Base-by-base conservation (phyloP, 2,113 vertebrate genomes). In the Engraulis encrasicolus region DNA sequence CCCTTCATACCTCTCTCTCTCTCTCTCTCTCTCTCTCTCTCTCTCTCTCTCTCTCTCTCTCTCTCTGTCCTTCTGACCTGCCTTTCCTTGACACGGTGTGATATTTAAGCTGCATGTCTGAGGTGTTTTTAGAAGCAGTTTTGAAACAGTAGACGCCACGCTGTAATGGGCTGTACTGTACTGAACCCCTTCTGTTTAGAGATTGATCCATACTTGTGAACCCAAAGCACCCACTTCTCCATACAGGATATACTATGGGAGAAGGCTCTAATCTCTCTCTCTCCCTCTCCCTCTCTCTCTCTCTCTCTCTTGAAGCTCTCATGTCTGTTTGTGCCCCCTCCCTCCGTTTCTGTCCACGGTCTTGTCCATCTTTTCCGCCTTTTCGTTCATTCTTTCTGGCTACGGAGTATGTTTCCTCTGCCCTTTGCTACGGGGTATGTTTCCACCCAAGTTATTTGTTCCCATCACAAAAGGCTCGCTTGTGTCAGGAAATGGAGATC, bases 401-500 rank as follows among this genome's bases (percentile, higher is more conserved):
- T n/a, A n/a, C n/a, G n/a, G n/a, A n/a, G n/a, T n/a, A n/a, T n/a
- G n/a, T n/a, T n/a, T n/a, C n/a, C 15, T 78, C 31, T 34, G 17
- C 50, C 11, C 9, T 50, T 83, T 54, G 45, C 50, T 3, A 9
- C 20, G 82, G 49, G 71, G 71, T 50, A 14, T 66, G 58, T 78
- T 36, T 50, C 66, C 27, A 23, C 58, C 58, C 58, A 36, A 50
- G 45, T 37, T n/a, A 31, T 78, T 71, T 23, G 40, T 54, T 31
- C 77, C 23, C 36, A 2, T 18, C 27, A 66, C 58, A 66, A 74
- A 15, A 78, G 84, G 4, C n/a, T 58, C 58, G 37, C 36, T 58
- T 78, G 40, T 83, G n/a, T 19, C 9, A 27, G 80, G 54, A 82
- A 84, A 81, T 50, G 34, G 71, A 86, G 78, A 78, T 15, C 81